These are phyloP conservation scores for Whitmania pigra DNA, from an alignment of 1,140 invertebrate species.

Conservation along the genomic window DNA sequence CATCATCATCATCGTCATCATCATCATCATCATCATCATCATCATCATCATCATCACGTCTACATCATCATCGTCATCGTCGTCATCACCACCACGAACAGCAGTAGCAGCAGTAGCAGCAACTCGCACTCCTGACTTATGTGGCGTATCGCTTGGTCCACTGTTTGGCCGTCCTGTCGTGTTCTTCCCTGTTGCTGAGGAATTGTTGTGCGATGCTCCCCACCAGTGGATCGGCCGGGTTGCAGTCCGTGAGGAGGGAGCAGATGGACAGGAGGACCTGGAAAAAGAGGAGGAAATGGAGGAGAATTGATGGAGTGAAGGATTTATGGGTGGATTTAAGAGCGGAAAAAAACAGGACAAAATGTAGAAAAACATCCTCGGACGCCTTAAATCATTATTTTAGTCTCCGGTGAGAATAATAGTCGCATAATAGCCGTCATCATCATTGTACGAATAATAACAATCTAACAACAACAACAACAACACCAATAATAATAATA, in stretches of 20 bases:
- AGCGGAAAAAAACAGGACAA: too few relatives aligned
- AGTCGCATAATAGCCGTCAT: too few relatives aligned
- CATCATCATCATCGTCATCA: too few relatives aligned
- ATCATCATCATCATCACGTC: not conserved
- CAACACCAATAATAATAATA: too few relatives aligned
- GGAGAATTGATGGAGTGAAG: too few relatives aligned
- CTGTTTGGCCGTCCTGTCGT: constrained; percentile 87
- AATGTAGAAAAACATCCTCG: too few relatives aligned
- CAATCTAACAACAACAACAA: too few relatives aligned
- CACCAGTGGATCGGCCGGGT: constrained; percentile 80
- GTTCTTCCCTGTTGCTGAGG: constrained; percentile 88
- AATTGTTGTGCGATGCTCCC: constrained; percentile 96
- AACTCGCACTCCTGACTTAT: not conserved
- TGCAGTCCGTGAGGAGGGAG: constrained; percentile 63
- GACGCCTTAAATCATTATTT: too few relatives aligned
- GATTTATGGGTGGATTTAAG: too few relatives aligned
- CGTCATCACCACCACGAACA: not conserved
- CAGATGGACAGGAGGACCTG: constrained; percentile 51
- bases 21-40: not conserved
- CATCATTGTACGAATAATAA: too few relatives aligned
- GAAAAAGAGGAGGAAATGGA: too few relatives aligned
- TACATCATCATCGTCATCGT: not conserved
- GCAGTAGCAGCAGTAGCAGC: not conserved
- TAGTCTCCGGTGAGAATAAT: too few relatives aligned
- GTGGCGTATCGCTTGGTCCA: constrained; percentile 97